Evolutionary conservation across 1,140 invertebrate genomes (phyloP).

Genomic region (Hesperophylax magnus): DNA sequence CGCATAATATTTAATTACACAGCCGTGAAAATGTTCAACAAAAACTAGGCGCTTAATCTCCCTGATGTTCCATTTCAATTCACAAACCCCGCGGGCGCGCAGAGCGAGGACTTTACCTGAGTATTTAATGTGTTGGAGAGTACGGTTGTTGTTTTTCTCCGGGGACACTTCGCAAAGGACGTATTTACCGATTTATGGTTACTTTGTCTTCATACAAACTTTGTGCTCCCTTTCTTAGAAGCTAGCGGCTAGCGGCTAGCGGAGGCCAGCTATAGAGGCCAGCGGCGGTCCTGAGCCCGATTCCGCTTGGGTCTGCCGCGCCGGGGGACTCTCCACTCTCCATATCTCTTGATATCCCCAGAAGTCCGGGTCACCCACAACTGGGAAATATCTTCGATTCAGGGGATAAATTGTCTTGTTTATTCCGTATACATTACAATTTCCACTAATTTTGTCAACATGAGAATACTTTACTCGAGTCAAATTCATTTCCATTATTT

Average conservation of each 20-base stretch:
- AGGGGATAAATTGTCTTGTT: slow-evolving; percentile 52
- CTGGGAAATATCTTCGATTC: slow-evolving; percentile 56
- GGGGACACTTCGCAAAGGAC: slow-evolving; percentile 50
- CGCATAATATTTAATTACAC: slow-evolving; percentile 56
- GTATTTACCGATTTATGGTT: slow-evolving; percentile 57
- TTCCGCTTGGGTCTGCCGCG: not conserved
- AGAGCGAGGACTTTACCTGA: slow-evolving; percentile 50
- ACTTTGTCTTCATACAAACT: slow-evolving; percentile 59
- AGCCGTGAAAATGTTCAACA: slow-evolving; percentile 54
- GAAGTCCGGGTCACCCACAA: slow-evolving; percentile 44
- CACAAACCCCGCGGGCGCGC: slow-evolving; percentile 44
- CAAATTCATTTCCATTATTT: slow-evolving; percentile 11
- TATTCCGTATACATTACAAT: slow-evolving; percentile 53
- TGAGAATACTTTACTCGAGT: not conserved
- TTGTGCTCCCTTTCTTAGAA: slow-evolving; percentile 37
- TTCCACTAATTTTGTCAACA: slow-evolving; percentile 35
- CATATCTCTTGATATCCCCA: slow-evolving; percentile 55
- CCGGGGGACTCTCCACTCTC: slow-evolving; percentile 37
- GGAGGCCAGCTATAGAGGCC: not conserved
- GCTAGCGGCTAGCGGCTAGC: too few relatives aligned
- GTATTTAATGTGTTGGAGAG: slow-evolving; percentile 47
- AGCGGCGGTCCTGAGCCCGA: not conserved
- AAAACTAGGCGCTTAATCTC: slow-evolving; percentile 55
- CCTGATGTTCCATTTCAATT: slow-evolving; percentile 56
- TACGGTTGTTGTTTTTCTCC: slow-evolving; percentile 42